These are phyloP conservation scores for Rallus crepitans DNA, from an alignment of 2,797 vertebrate genomes.

Conservation along the genomic window DNA sequence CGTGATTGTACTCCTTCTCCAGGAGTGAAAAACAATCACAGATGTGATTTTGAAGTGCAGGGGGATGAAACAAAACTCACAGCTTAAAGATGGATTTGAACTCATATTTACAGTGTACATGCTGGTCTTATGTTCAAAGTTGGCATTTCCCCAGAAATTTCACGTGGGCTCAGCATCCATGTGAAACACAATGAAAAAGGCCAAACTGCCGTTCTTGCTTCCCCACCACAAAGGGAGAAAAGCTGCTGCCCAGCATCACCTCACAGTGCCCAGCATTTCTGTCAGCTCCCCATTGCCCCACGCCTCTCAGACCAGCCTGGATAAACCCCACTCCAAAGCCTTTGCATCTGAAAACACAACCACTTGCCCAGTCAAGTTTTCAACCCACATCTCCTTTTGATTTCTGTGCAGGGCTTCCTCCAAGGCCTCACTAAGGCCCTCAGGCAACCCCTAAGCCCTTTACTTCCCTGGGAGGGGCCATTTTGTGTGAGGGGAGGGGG, in stretches of 20 bases:
- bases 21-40: rapidly evolving
- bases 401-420: rapidly evolving
- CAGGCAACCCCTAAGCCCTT: rapidly evolving
- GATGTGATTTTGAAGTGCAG: rapidly evolving
- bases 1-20: neutral
- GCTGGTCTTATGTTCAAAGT: neutral
- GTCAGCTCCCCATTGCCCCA: too few species aligned
- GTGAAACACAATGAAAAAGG: neutral
- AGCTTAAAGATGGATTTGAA: neutral
- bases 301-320: rapidly evolving
- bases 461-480: neutral
- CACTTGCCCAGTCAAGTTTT: rapidly evolving
- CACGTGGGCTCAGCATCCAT: neutral
- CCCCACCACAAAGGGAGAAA: too few species aligned
- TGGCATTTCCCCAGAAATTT: neutral
- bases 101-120: rapidly evolving
- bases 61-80: neutral
- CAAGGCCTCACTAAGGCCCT: rapidly evolving
- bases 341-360: neutral
- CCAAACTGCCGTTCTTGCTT: rapidly evolving
- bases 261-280: rapidly evolving
- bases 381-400: rapidly evolving
- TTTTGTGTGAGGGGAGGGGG: slow-evolving; percentile 59
- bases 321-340: neutral
- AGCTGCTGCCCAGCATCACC: neutral